Conservation (phyloP, 2,797 vertebrate genomes). For the Sebastolobus altivelis region DNA sequence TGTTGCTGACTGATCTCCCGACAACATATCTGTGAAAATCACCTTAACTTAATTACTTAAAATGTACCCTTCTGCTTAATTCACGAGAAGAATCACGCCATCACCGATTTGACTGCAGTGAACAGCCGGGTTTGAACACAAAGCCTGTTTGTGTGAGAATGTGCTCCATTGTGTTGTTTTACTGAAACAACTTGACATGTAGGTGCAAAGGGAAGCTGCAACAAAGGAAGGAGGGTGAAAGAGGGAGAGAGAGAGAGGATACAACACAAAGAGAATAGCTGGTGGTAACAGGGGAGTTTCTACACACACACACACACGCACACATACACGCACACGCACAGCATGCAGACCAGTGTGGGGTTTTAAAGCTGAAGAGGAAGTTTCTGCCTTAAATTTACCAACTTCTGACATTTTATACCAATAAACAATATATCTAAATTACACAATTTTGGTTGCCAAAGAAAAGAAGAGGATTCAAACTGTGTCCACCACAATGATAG, state of each 20-base stretch:
- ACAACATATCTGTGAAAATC: not conserved
- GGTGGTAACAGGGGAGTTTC: slow-evolving; percentile 33
- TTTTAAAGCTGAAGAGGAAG: slow-evolving; percentile 15
- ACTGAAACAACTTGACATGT: slow-evolving; percentile 58
- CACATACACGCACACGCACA: slow-evolving; percentile 11
- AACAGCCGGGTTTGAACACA: slow-evolving; percentile 15
- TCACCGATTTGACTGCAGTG: not conserved
- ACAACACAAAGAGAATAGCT: slow-evolving; percentile 45
- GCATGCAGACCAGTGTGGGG: not conserved
- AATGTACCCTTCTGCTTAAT: not conserved
- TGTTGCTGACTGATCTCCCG: not conserved
- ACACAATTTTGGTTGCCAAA: not conserved
- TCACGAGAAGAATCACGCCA: not conserved
- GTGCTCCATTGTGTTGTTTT: slow-evolving; percentile 43
- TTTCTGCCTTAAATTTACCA: slow-evolving; percentile 12
- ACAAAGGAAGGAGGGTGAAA: slow-evolving; percentile 55
- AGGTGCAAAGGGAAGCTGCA: slow-evolving; percentile 59
- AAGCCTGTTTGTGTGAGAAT: slow-evolving; percentile 35
- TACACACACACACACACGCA: slow-evolving; percentile 10
- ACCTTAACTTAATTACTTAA: not conserved
- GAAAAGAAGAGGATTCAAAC: slow-evolving; percentile 17
- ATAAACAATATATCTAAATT: slow-evolving; percentile 13
- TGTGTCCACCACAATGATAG: not conserved
- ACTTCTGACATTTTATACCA: not conserved
- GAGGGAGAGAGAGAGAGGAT: slow-evolving; percentile 38